Conservation (phyloP, 1,140 invertebrate species). For the Ganaspis sp. region DNA sequence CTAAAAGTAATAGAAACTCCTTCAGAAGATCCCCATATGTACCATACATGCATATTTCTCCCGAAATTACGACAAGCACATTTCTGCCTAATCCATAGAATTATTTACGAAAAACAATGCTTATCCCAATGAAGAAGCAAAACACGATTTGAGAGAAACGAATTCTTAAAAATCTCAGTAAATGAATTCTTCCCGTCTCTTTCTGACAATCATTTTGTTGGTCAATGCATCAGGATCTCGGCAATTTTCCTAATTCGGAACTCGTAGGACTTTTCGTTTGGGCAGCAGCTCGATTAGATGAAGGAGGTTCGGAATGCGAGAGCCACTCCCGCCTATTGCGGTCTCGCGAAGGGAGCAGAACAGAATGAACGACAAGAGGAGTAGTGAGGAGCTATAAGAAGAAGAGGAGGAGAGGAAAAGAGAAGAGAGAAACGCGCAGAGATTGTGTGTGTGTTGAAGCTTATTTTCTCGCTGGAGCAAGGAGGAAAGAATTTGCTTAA, state of each 20-base stretch:
- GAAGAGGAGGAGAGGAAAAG: conserved; percentile 38
- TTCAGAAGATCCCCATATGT: too few species aligned
- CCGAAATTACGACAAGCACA: too few species aligned
- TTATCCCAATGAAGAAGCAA: too few species aligned
- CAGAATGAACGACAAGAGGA: conserved; percentile 39
- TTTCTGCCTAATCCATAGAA: too few species aligned
- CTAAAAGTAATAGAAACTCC: too few species aligned
- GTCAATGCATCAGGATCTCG: background rate
- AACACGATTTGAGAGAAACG: too few species aligned
- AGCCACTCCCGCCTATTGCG: conserved; percentile 60
- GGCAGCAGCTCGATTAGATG: conserved; percentile 6
- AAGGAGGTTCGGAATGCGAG: conserved; percentile 58
- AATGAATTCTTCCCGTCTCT: background rate
- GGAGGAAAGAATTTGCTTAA: background rate
- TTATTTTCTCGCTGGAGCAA: conserved; percentile 37
- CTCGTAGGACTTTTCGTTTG: conserved; percentile 31
- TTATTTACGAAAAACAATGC: too few species aligned
- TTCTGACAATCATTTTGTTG: background rate
- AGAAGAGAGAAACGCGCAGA: conserved; percentile 36
- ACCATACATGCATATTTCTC: too few species aligned
- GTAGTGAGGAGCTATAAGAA: conserved; percentile 5
- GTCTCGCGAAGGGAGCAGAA: conserved; percentile 41
- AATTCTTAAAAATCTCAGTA: too few species aligned
- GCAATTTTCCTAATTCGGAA: conserved; percentile 42
- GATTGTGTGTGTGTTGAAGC: background rate